phyloP scores from a whole-genome alignment of 2,113 vertebrate species.

The Aspiorhynchus laticeps region DNA sequence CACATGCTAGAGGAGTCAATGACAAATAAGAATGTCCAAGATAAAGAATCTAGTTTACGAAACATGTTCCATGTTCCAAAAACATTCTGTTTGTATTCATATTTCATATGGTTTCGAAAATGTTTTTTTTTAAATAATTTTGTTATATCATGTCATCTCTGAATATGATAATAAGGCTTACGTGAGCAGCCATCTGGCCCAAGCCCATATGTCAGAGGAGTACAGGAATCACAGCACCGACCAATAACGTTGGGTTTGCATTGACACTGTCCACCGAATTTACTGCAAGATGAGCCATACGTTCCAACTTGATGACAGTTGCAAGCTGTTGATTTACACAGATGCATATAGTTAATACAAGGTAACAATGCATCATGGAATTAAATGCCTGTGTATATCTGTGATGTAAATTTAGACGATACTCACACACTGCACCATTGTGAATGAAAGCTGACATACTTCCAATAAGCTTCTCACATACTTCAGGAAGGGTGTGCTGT shows the following conservation, averaged over 20 bases:
- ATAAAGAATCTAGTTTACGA: neutral
- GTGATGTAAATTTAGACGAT: neutral
- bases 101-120: neutral
- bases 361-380: neutral
- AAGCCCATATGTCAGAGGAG: constrained; percentile 77
- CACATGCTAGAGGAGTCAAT: constrained; percentile 74
- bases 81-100: neutral
- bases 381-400: neutral
- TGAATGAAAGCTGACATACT: constrained; percentile 84
- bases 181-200: constrained; percentile 80
- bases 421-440: constrained; percentile 80
- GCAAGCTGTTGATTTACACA: constrained; percentile 74
- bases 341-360: neutral
- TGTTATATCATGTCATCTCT: neutral
- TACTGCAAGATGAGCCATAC: constrained; percentile 71
- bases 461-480: constrained; percentile 72
- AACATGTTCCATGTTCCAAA: neutral
- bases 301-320: constrained; percentile 79
- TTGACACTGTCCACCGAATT: constrained; percentile 80
- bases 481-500: constrained; percentile 66
- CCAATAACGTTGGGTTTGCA: constrained; percentile 82
- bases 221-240: constrained; percentile 82
- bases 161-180: constrained; percentile 59
- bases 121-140: neutral
- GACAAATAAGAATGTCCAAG: neutral